Percentiles rank a stretch among this genome's conserved stretches.
Conservation (phyloP, 2,888 invertebrate species). For the Dasypolia templi region DNA sequence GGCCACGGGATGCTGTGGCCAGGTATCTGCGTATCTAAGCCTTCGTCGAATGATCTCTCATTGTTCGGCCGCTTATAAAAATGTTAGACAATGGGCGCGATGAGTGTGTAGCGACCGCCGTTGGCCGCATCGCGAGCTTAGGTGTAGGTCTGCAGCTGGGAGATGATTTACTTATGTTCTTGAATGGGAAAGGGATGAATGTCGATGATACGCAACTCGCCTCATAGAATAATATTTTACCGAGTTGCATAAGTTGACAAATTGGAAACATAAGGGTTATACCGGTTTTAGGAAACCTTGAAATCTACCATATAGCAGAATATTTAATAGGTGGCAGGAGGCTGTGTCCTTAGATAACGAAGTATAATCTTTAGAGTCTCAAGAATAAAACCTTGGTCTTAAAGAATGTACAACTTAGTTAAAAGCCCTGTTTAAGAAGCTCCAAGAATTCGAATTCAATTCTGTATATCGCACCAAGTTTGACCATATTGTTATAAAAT, state of each 20-base stretch:
- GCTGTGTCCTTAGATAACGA: no score
- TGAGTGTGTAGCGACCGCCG: conserved; percentile 73
- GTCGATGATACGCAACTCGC: no score
- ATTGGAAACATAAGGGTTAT: no score
- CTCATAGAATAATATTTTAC: no score
- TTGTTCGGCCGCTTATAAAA: conserved; percentile 75
- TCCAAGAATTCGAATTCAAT: background rate
- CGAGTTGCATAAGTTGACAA: no score
- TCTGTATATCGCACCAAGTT: background rate
- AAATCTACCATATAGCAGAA: background rate
- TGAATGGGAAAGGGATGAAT: background rate
- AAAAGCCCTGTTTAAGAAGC: background rate
- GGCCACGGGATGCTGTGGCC: conserved; percentile 49
- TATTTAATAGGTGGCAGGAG: background rate
- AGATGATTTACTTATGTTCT: conserved; percentile 35
- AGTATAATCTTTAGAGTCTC: no score
- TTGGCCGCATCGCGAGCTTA: conserved; percentile 65
- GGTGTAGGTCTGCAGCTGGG: conserved; percentile 32
- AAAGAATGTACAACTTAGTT: background rate
- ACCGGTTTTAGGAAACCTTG: background rate
- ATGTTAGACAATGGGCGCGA: conserved; percentile 76
- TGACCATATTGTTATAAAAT: background rate
- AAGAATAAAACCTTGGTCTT: background rate
- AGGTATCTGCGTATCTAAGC: conserved; percentile 67
- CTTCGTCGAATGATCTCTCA: conserved; percentile 74